Base-by-base conservation (phyloP, 2,888 invertebrate genomes). In the Punctoribates punctum region DNA sequence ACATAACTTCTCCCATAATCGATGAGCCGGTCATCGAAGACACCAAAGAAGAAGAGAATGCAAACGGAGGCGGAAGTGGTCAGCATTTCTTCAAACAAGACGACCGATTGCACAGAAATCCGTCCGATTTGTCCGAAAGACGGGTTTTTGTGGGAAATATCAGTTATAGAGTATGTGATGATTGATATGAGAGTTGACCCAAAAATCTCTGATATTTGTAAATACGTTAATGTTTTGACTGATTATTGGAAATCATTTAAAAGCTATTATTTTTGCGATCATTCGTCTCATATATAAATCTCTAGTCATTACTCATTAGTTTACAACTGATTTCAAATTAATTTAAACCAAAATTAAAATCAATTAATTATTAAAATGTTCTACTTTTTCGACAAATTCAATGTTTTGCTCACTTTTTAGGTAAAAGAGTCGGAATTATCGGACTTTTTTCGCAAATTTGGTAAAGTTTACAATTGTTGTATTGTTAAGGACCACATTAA, bases 91-190 rank as follows among this genome's bases (percentile, higher is more conserved):
- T 70, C 17, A 46, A 25, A 46, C 48, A 48, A 15, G 38, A 48
- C 23, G 72, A 72, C 48, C 42, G 72, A 25, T 48, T 72, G 27
- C n/a, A 72, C 1, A 6, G 77, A n/a, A 77, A 42, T 38, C 57
- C 67, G 1, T 77, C 78, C 27, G 74, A 75, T 25, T 70, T 65
- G 15, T 38, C 77, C 11, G 77, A 78, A 38, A 73, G 78, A 60
- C 76, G 79, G 38, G 51, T 80, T 23, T 80, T 80, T 74, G 79
- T 80, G 15, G 80, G 80, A 38, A 79, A 79, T 38, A 79, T 80
- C 38, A 78, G 78, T 75, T 77, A 77, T 46, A 78, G 77, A 76
- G 80, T 80, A 54, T 60, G 78, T 72, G 13, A 57, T 74, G 23
- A 42, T 4, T 20, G 38, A 9, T n/a, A n/a, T n/a, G n/a, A n/a